Percentiles rank a stretch among this genome's conserved stretches.
Conservation (phyloP, 92 coral and sea anemone species). For the Nematostella vectensis region DNA sequence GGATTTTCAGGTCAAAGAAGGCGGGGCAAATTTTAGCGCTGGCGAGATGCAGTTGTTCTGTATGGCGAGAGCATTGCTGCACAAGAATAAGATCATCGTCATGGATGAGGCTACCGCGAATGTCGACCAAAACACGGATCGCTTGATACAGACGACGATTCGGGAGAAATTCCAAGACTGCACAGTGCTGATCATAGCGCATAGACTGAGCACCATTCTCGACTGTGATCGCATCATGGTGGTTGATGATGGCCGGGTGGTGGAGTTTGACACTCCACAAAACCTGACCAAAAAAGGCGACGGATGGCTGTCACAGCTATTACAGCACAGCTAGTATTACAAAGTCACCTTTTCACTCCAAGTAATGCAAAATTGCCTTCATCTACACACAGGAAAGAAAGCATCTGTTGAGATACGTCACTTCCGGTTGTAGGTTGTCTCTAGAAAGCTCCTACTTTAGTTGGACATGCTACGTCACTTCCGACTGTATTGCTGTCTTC, state of each 20-base stretch:
- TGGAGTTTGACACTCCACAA: not conserved
- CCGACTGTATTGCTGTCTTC: too few species aligned
- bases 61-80: not conserved
- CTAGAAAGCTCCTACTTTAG: too few species aligned
- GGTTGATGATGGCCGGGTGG: not conserved
- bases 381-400: too few species aligned
- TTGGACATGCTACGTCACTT: too few species aligned
- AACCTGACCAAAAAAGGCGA: not conserved
- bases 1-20: not conserved
- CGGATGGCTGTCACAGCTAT: not conserved
- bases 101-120: constrained; percentile 2
- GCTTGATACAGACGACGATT: not conserved
- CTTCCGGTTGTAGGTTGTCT: too few species aligned
- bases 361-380: too few species aligned
- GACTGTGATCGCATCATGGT: not conserved
- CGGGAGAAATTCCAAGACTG: not conserved
- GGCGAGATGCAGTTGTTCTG: not conserved
- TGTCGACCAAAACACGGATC: not conserved
- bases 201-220: constrained; percentile 1
- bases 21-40: not conserved
- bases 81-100: not conserved
- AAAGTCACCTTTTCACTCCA: too few species aligned
- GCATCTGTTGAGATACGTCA: too few species aligned
- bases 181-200: not conserved
- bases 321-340: not conserved